Conservation (phyloP, 2,797 vertebrate genomes). For the Perdix hodgsoniae region DNA sequence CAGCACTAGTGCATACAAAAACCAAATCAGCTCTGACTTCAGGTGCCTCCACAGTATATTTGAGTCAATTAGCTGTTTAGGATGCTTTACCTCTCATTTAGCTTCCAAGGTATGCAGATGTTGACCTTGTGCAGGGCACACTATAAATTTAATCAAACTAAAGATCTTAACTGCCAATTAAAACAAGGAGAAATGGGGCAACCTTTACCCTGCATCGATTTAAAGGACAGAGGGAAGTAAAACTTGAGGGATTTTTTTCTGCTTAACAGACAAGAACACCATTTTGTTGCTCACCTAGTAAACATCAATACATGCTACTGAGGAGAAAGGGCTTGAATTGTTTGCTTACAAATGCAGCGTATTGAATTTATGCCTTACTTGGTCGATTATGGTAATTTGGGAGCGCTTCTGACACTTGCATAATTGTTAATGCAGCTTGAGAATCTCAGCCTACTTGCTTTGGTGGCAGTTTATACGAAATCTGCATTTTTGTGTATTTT, state of each 20-base stretch:
- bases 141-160: not conserved
- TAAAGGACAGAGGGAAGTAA: not conserved
- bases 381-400: slow-evolving; percentile 54
- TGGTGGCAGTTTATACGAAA: not conserved
- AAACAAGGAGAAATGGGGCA: slow-evolving; percentile 17
- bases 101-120: not conserved
- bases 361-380: slow-evolving; percentile 39
- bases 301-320: slow-evolving; percentile 19
- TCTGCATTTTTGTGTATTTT: slow-evolving; percentile 8
- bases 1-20: not conserved
- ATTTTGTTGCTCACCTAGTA: slow-evolving; percentile 12
- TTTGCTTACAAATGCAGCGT: slow-evolving; percentile 34
- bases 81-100: not conserved
- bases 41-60: not conserved
- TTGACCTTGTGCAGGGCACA: not conserved
- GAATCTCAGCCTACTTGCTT: not conserved
- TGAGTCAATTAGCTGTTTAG: not conserved
- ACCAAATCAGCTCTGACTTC: not conserved
- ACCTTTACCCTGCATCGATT: slow-evolving; percentile 15
- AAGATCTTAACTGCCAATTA: slow-evolving; percentile 51
- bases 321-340: slow-evolving; percentile 11
- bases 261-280: slow-evolving; percentile 2
- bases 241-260: slow-evolving; percentile 2
- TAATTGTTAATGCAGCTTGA: slow-evolving; percentile 21
- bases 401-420: slow-evolving; percentile 18